Evolutionary conservation across 2,888 invertebrate species (phyloP), one percentile per base, ranked within the genome.

Genomic region (Pyralis farinalis): DNA sequence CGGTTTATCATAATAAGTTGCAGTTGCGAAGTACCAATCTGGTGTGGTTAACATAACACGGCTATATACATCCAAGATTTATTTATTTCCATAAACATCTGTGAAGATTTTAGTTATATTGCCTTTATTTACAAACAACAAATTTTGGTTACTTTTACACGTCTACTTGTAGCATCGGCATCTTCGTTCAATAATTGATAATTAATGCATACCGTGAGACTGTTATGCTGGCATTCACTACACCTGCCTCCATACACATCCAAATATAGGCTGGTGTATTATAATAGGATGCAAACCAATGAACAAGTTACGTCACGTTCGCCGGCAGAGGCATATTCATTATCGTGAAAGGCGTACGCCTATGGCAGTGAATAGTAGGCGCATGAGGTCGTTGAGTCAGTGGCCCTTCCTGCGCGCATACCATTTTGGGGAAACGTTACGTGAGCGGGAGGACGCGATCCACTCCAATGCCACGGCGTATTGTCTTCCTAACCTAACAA

Each of bases 401-500:
- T 67, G 71, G 75, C 76, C 71, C 84, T 86, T 85, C 84, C 86
- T 83, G 82, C 66, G 67, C 60, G 53, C 61, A 48, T 51, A 61
- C 83, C 84, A 25, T 71, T 81, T 78, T 83, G 66, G 64, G 78
- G 81, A 70, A 67, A 64, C 53, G 74, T 82, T 82, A 83, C 71
- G 84, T 81, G 78, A 80, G 71, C 71, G 53, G 16, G 16, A 16
- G 16, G 59, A 85, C 80, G 83, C 81, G 75, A 56, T 38, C 51
- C 40, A 83, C 55, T 48, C 57, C 73, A 83, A 83, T 78, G 74
- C 53, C 63, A 62, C 43, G 59, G 49, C 63, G 61, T 51, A 67
- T 69, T 69, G 76, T 72, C 69, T 74, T 48, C 53, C 51, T 39
- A 51, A 49, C 53, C 51, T 39, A 51, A 51, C 45, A 34, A 44